These are phyloP conservation scores for Anticlea derivata DNA, from an alignment of 2,888 invertebrate genomes.

Conservation along the genomic window DNA sequence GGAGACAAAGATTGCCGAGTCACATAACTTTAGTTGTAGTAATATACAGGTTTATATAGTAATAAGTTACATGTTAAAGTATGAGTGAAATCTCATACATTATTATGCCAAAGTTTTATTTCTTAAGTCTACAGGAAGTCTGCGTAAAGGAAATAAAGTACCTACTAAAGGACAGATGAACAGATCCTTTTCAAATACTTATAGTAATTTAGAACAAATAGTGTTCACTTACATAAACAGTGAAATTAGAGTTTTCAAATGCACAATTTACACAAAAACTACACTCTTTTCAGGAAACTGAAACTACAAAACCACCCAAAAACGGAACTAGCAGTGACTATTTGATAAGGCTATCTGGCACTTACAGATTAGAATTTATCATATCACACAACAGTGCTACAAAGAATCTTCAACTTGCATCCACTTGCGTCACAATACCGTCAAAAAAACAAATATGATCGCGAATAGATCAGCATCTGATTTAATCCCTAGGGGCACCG, in stretches of 20 bases:
- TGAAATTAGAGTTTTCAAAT: slow-evolving; percentile 8
- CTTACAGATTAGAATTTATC: slow-evolving; percentile 71
- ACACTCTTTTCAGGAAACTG: slow-evolving; percentile 13
- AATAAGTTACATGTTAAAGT: no score
- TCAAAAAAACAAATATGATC: slow-evolving; percentile 52
- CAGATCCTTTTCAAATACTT: no score
- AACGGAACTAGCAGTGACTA: slow-evolving; percentile 25
- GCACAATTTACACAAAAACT: slow-evolving; percentile 14
- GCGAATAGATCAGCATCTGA: slow-evolving; percentile 55
- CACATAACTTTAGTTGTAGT: no score
- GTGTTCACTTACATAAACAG: no score
- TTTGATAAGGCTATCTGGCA: slow-evolving; percentile 60
- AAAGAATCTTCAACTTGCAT: slow-evolving; percentile 64
- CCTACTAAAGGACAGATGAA: no score
- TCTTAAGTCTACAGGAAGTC: no score
- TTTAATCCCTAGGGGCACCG: slow-evolving; percentile 49
- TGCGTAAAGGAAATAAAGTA: no score
- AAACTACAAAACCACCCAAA: slow-evolving; percentile 17
- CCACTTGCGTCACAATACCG: slow-evolving; percentile 69
- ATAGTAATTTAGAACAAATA: no score
- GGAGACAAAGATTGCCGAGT: no score
- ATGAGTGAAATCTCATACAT: no score
- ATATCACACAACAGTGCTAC: slow-evolving; percentile 64
- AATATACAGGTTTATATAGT: no score
- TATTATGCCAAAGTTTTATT: no score